Evolutionary conservation across 2,888 invertebrate genomes (phyloP), one percentile per base, ranked within the genome.

Genomic region (Nemapogon koenigi): DNA sequence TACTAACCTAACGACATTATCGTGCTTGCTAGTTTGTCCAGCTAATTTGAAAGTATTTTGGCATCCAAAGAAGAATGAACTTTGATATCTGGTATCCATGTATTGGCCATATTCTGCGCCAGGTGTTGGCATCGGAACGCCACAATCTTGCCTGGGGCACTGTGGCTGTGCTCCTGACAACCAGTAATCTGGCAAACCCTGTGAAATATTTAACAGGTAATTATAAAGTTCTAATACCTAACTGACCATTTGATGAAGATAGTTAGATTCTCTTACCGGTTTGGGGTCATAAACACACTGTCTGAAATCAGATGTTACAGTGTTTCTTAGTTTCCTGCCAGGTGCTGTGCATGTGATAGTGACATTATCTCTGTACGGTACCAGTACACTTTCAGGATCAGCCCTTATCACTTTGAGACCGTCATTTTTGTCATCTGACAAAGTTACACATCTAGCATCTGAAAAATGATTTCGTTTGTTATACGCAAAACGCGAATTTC

Each of bases 271-370:
- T 16, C 60, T 58, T 67, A 86, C 86, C 26, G 90, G 88, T 67
- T 92, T 91, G 0, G 96, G 96, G 69, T 97, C 95, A 57, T 94
- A 97, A 16, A 95, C 96, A 65, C 97, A 97, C 61, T 97, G 96
- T 43, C 97, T 86, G 64, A 94, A 95, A 1, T 85, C 82, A 4
- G 95, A 86, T 3, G 93, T 88, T 0, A 90, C 83, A 2, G 95
- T 94, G 52, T 89, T 87, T 46, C 93, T 81, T 4, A 94, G 61
- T 37, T 87, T 86, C 43, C 90, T 83, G 16, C 95, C 95, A 26
- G 87, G 82, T 38, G 85, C 86, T 36, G 85, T 84, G 55, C 96
- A 95, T 38, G 85, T 86, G 7, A 95, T 81, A 0, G 94, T 94
- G 0, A 94, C 94, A 59, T 95, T 95, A 50, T 93, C 91, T 55